Percentiles rank a stretch among this genome's conserved stretches.
These are phyloP conservation scores for Seira ritae DNA, from an alignment of 2,888 invertebrate species.

Conservation along the genomic window DNA sequence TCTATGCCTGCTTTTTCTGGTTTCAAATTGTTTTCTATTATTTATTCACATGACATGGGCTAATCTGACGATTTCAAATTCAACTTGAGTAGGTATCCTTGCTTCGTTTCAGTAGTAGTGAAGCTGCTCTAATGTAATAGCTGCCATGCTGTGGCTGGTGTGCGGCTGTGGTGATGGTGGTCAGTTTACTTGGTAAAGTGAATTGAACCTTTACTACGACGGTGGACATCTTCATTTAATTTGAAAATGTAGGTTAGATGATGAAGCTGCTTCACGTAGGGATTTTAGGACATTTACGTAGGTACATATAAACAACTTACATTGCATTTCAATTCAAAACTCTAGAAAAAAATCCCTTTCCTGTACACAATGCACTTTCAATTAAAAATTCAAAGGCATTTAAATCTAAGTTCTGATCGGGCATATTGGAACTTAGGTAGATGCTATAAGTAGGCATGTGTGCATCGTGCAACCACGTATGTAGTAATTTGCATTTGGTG, in stretches of 20 bases:
- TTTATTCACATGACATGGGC: background rate
- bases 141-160: background rate
- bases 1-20: background rate
- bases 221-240: slow-evolving; percentile 25
- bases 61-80: slow-evolving; percentile 33
- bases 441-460: background rate
- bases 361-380: background rate
- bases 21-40: background rate
- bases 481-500: background rate
- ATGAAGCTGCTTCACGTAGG: background rate
- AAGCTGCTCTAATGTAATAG: background rate
- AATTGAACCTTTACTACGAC: background rate
- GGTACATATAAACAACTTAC: background rate
- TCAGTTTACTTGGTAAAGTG: slow-evolving; percentile 22
- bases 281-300: slow-evolving; percentile 1
- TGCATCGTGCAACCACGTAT: background rate
- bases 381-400: background rate
- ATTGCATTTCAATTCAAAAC: too few species aligned
- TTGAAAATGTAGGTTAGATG: slow-evolving; percentile 45
- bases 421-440: too few species aligned
- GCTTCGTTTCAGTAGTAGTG: background rate
- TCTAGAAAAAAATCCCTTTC: background rate
- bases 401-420: background rate
- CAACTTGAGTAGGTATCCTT: slow-evolving; percentile 28
- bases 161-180: background rate